Percentiles rank a stretch among this genome's conserved stretches.
Evolutionary conservation across 2,888 invertebrate species (phyloP).

Genomic region (Hemithea aestivaria): DNA sequence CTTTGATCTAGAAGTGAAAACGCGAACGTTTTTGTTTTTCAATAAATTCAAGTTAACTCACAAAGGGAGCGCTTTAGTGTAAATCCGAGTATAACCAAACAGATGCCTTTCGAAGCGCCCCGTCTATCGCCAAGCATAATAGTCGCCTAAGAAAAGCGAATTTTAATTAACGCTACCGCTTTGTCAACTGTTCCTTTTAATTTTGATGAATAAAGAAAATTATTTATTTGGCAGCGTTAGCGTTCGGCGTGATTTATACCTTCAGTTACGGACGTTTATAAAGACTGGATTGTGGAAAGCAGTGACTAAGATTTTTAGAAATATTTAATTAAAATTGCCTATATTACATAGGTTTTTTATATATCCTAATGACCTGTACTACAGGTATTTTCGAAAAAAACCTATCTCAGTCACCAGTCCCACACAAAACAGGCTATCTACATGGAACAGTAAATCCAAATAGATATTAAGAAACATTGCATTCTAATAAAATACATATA

Average conservation of each 20-base stretch:
- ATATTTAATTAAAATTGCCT: too few relatives aligned
- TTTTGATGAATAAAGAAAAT: conserved; percentile 78
- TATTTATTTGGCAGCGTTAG: conserved; percentile 72
- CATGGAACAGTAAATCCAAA: too few relatives aligned
- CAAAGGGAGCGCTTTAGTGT: conserved; percentile 8
- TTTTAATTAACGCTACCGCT: conserved; percentile 70
- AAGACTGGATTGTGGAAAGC: conserved; percentile 1
- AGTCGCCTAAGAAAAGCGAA: conserved; percentile 53
- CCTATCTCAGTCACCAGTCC: too few relatives aligned
- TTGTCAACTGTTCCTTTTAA: conserved; percentile 76
- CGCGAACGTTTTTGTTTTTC: not conserved
- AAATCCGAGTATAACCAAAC: conserved; percentile 5
- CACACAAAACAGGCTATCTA: too few relatives aligned
- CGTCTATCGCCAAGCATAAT: conserved; percentile 47
- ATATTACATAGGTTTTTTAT: too few relatives aligned
- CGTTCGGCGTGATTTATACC: conserved; percentile 70
- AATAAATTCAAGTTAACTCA: too few relatives aligned
- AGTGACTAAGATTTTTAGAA: conserved; percentile 7
- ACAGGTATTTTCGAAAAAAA: too few relatives aligned
- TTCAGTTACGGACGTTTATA: conserved; percentile 26
- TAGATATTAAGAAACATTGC: too few relatives aligned
- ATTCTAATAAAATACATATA: too few relatives aligned
- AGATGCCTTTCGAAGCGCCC: conserved; percentile 24
- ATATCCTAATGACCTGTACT: too few relatives aligned
- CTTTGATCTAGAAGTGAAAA: too few relatives aligned